These are phyloP conservation scores for Punctoribates punctum DNA, from an alignment of 2,888 invertebrate genomes.

Conservation along the genomic window DNA sequence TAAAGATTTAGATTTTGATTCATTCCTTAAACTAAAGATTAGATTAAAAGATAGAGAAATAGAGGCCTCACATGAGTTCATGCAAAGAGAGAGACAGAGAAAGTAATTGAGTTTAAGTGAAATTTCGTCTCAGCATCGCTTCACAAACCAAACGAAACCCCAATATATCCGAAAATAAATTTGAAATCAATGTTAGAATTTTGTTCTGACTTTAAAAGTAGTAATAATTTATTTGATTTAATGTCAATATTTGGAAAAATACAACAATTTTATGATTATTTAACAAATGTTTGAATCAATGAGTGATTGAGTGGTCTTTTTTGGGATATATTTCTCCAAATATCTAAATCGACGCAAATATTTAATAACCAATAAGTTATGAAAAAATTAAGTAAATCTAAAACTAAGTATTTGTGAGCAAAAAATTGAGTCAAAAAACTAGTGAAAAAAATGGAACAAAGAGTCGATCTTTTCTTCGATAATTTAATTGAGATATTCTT, in stretches of 20 bases:
- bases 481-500: constrained; percentile 7
- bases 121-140: constrained; percentile 25
- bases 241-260: constrained; percentile 7
- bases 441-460: neutral
- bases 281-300: neutral
- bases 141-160: neutral
- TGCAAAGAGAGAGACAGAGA: constrained; percentile 2
- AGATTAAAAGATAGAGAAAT: neutral
- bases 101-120: neutral
- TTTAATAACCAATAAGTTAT: neutral
- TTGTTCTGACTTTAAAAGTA: neutral
- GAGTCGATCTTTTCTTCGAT: neutral
- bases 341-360: neutral
- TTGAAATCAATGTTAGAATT: constrained; percentile 3
- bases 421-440: neutral
- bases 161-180: neutral
- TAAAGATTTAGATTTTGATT: neutral
- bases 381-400: neutral
- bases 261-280: neutral
- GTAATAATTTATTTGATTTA: constrained; percentile 23
- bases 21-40: neutral
- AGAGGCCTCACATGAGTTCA: constrained; percentile 4
- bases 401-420: neutral
- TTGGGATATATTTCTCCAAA: constrained; percentile 5
- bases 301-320: neutral